Conservation (phyloP, 2,797 vertebrate genomes). For the Microhierax caerulescens region DNA sequence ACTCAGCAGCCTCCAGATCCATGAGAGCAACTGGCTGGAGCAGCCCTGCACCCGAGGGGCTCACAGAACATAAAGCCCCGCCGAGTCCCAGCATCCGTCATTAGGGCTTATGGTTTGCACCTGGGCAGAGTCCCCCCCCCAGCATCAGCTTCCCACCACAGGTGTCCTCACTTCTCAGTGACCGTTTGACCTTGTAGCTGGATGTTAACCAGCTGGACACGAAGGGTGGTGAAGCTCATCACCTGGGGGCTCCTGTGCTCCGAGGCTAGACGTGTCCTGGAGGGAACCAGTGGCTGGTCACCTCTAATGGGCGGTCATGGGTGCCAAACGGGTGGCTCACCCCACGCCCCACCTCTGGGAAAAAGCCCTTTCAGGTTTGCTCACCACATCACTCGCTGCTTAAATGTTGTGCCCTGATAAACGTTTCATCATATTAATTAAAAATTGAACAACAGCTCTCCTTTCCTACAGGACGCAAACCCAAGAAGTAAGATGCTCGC, state of each 20-base stretch:
- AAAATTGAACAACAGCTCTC: background rate
- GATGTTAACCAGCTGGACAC: background rate
- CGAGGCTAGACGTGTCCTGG: accelerated
- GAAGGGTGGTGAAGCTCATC: background rate
- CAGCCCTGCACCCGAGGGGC: background rate
- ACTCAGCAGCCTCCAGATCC: background rate
- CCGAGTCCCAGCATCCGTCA: background rate
- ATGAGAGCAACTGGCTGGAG: background rate
- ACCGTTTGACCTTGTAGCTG: no score
- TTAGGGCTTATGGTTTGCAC: background rate
- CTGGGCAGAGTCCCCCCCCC: background rate
- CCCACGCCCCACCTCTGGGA: accelerated
- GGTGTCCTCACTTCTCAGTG: background rate
- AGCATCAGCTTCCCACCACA: background rate
- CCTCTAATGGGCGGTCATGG: background rate
- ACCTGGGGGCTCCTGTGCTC: background rate
- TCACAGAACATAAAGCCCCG: no score
- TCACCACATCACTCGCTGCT: background rate
- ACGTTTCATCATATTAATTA: accelerated
- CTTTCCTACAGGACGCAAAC: background rate
- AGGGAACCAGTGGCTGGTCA: no score
- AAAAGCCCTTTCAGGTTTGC: background rate
- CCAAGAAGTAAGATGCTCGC: accelerated
- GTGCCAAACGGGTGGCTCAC: background rate
- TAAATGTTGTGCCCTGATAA: background rate